These are phyloP conservation scores for Oligia fasciuncula DNA, from an alignment of 2,888 invertebrate genomes.

Conservation along the genomic window DNA sequence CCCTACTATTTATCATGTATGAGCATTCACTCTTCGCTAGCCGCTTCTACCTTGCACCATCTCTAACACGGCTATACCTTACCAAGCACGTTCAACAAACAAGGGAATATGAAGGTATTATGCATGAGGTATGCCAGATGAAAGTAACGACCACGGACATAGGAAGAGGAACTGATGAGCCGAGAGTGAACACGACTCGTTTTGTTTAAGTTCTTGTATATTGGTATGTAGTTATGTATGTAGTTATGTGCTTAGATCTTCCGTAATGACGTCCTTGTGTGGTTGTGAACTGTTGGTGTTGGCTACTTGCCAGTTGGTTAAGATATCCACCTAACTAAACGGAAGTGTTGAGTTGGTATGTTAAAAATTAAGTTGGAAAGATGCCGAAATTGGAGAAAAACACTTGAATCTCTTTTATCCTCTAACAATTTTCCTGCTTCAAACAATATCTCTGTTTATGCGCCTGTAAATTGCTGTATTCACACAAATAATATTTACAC, in stretches of 20 bases:
- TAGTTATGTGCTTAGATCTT: slow-evolving; percentile 27
- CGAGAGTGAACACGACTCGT: slow-evolving; percentile 54
- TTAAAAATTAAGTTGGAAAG: background rate
- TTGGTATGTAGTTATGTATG: slow-evolving; percentile 20
- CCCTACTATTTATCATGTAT: background rate
- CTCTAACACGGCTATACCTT: background rate
- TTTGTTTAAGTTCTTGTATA: slow-evolving; percentile 28
- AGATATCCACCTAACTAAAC: background rate
- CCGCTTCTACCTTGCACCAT: slow-evolving; percentile 11
- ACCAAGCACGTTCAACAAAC: slow-evolving; percentile 25
- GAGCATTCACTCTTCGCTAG: background rate
- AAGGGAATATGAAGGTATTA: slow-evolving; percentile 61
- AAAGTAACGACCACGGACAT: slow-evolving; percentile 66
- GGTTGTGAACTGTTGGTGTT: slow-evolving; percentile 1
- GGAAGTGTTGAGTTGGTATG: background rate
- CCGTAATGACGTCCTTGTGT: slow-evolving; percentile 10
- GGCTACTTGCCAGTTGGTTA: background rate
- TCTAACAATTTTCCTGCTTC: background rate
- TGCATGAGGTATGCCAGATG: slow-evolving; percentile 55
- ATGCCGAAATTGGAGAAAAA: background rate
- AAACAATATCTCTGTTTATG: background rate
- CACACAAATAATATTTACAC: background rate
- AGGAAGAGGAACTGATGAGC: slow-evolving; percentile 62
- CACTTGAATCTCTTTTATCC: background rate
- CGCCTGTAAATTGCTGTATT: background rate